Base-by-base conservation (phyloP, 1,140 invertebrate genomes). In the Thaumetopoea pityocampa region DNA sequence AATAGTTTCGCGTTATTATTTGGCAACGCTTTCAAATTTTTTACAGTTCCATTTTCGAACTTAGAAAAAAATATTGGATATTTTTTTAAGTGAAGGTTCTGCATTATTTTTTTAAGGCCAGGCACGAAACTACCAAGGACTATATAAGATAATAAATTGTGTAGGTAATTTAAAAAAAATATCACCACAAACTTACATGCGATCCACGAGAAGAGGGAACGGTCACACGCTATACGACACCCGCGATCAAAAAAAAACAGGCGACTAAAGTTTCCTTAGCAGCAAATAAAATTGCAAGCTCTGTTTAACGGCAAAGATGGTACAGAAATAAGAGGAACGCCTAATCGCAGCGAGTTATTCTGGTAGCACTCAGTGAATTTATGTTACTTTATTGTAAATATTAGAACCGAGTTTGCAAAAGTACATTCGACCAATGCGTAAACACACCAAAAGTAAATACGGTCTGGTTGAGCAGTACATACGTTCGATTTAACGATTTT, bases 381-480 rank as follows among this genome's bases (percentile, higher is more conserved):
- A 51, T 51, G 48, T 54, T 56, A 53, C 51, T 52, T 57, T 63
- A 57, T 52, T 51, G 49, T 56, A 60, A 63, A 63, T 61, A 59
- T 50, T 58, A 60, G 44, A 57, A 55, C 48, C 47, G 41, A 66
- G 66, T 66, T 70, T 61, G 59, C 51, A 70, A 62, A 53, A 67
- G 57, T 67, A 70, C 76, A 71, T 69, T 69, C 65, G 74, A 34
- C 51, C 55, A 45, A 51, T 55, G 34, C 65, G 65, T 76, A 76
- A 78, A 78, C 64, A 71, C 58, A 60, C 62, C 51, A 51, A 54
- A 67, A 74, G 69, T 78, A 80, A 80, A 73, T 79, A 63, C 57
- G 51, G 56, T 49, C 56, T 26, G 45, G 12, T 42, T 40, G 35
- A 47, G 53, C 40, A 68, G 35, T 29, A 38, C 52, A 60, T 67